phyloP scores from a whole-genome alignment of 2,113 vertebrate genomes.

The Dryoscopus gambensis region DNA sequence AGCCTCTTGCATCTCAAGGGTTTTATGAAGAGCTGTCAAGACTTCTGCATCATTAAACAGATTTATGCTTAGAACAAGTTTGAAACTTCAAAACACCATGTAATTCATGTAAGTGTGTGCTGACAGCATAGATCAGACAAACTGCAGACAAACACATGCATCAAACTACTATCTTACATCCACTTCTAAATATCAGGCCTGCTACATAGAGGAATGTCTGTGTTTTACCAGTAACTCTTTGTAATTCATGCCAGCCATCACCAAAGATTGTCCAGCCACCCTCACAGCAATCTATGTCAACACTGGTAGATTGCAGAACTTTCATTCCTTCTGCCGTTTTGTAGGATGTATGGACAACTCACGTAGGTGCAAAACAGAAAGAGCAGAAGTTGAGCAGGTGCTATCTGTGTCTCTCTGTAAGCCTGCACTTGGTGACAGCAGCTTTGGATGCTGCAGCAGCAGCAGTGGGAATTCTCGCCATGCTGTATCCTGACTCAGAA shows the following conservation, averaged over 20 bases:
- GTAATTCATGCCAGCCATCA: background rate
- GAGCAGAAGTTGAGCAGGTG: background rate
- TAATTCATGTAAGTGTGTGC: background rate
- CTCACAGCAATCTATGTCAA: background rate
- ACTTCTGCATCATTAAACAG: background rate
- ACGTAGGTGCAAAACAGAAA: fast-evolving
- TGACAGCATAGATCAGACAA: background rate
- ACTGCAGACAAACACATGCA: background rate
- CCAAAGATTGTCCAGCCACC: background rate
- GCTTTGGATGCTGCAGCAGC: background rate
- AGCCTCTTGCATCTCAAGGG: background rate
- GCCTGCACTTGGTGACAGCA: background rate
- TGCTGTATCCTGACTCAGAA: background rate
- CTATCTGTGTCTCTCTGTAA: background rate
- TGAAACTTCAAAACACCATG: background rate
- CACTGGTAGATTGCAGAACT: background rate
- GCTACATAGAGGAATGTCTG: background rate
- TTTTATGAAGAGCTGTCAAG: background rate
- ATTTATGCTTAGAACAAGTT: background rate
- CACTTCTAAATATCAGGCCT: background rate
- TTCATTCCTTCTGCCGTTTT: background rate
- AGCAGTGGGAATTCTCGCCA: background rate
- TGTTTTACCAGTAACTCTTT: background rate
- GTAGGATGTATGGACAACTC: background rate
- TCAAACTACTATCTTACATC: background rate